Conservation (phyloP, 2,113 vertebrate species). For the Oncorhynchus masou region DNA sequence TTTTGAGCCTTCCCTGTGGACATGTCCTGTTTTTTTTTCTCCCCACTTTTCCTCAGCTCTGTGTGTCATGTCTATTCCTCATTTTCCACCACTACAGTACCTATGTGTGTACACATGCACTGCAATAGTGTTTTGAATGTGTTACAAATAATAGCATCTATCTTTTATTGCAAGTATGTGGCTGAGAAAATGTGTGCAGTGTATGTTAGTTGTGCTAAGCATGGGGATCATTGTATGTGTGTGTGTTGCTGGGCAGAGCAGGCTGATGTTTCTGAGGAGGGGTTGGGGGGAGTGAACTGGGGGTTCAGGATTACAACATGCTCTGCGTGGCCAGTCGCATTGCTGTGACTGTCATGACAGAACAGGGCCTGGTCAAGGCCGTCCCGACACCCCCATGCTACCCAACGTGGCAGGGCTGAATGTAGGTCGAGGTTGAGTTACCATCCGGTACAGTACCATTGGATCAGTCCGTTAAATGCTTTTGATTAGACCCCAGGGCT, state of each 20-base stretch:
- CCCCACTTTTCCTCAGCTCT: slow-evolving; percentile 50
- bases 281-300: neutral
- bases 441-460: slow-evolving; percentile 11
- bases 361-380: neutral
- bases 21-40: slow-evolving; percentile 74
- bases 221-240: neutral
- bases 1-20: slow-evolving; percentile 81
- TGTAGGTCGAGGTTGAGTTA: slow-evolving; percentile 27
- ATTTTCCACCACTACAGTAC: slow-evolving; percentile 8
- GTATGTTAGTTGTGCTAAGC: neutral
- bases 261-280: neutral
- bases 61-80: slow-evolving; percentile 47
- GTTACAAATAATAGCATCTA: neutral
- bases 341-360: neutral
- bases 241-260: neutral
- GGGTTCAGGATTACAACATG: neutral
- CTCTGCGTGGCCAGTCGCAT: neutral
- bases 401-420: slow-evolving; percentile 19
- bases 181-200: neutral
- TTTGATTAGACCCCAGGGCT: slow-evolving; percentile 14
- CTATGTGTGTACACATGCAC: slow-evolving; percentile 15
- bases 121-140: neutral
- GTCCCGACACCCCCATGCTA: neutral
- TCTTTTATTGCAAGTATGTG: neutral
- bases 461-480: neutral